Evolutionary conservation across 2,888 invertebrate genomes (phyloP).

Genomic region (Stenodera caucasica): DNA sequence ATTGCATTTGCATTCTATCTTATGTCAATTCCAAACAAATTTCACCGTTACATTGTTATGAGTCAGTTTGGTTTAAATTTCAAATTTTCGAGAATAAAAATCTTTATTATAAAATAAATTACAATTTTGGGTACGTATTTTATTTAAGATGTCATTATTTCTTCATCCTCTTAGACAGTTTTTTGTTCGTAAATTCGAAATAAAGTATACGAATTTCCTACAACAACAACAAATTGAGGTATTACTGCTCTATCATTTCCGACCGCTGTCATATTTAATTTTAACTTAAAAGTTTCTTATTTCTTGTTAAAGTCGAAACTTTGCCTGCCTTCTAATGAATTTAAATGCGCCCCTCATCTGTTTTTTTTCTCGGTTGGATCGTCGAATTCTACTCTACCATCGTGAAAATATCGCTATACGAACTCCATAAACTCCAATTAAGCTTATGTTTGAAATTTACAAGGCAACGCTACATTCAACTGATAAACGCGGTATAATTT

Average conservation of each 20-base stretch:
- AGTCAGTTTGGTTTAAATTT: background rate
- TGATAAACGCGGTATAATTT: background rate
- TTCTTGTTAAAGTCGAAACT: background rate
- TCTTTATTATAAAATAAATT: background rate
- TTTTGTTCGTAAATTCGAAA: too few relatives aligned
- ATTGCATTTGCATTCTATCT: conserved; percentile 24
- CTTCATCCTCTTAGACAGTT: too few relatives aligned
- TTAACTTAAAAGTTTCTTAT: background rate
- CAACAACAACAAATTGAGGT: background rate
- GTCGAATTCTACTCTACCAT: background rate
- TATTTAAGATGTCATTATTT: background rate
- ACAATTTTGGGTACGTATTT: background rate
- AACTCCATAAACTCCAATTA: background rate
- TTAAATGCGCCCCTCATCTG: background rate
- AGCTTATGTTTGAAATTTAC: background rate
- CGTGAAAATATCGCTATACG: background rate
- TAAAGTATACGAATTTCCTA: background rate
- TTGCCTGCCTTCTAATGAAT: background rate
- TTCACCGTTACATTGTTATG: background rate
- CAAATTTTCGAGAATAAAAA: background rate
- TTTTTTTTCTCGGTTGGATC: background rate
- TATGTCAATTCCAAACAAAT: conserved; percentile 1
- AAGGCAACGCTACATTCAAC: background rate
- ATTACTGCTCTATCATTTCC: background rate
- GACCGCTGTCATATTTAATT: background rate